These are phyloP conservation scores for Chaetorhynchus papuensis DNA, from an alignment of 2,113 vertebrate species.

Conservation along the genomic window DNA sequence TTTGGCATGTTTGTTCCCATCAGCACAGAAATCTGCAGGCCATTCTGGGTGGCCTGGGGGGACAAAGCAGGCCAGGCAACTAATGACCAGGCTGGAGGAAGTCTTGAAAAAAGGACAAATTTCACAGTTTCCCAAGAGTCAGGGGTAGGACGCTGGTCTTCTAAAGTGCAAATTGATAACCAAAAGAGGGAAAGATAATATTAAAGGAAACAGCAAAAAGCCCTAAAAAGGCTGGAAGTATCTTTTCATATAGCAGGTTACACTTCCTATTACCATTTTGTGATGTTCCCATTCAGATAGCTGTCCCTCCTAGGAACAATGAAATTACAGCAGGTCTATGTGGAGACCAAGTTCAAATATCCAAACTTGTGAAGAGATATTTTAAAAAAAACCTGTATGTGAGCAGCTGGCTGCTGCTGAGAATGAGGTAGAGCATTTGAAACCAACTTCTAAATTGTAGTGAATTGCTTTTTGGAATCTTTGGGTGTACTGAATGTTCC, in stretches of 20 bases:
- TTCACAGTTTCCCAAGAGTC: background rate
- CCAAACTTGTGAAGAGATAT: background rate
- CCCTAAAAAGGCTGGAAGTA: background rate
- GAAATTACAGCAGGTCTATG: background rate
- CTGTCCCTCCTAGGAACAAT: background rate
- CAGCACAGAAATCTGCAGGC: background rate
- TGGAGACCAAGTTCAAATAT: background rate
- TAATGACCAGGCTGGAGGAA: background rate
- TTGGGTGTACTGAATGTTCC: background rate
- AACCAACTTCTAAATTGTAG: background rate
- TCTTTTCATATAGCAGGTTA: background rate
- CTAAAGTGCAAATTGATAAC: background rate
- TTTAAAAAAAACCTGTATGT: background rate
- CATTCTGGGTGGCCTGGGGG: background rate
- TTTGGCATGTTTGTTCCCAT: background rate
- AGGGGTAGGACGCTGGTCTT: background rate
- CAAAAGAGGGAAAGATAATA: background rate
- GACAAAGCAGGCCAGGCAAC: background rate
- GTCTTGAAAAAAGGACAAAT: background rate
- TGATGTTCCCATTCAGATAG: background rate
- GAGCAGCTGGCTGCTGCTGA: background rate
- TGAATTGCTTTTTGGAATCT: background rate
- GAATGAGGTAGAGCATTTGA: slow-evolving; percentile 2
- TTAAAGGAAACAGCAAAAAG: background rate
- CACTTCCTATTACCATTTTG: background rate